A percentile compares a stretch with the other conserved stretches of the same genome.
Conservation (phyloP, 2,113 vertebrate species). For the Bos taurus region DNA sequence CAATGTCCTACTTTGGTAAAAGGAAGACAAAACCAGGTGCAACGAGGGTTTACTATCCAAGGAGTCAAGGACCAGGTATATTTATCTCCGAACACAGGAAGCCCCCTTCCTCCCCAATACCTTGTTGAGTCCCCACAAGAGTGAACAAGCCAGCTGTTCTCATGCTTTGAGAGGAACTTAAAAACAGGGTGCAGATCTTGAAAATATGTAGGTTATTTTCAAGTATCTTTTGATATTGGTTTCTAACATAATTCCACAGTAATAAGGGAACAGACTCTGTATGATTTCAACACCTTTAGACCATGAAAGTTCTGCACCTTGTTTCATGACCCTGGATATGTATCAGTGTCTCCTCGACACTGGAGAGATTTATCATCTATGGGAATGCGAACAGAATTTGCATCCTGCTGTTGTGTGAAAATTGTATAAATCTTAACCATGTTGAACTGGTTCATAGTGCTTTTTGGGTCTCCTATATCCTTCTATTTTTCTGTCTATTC, state of each 20-base stretch:
- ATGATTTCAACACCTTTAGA: not conserved
- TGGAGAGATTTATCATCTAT: not conserved
- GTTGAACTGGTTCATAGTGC: not conserved
- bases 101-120: not conserved
- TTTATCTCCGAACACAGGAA: not conserved
- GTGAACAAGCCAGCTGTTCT: not conserved
- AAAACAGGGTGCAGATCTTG: not conserved
- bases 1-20: not conserved
- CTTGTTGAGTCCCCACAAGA: not conserved
- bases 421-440: not conserved
- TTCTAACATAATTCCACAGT: not conserved
- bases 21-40: not conserved
- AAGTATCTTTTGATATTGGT: not conserved
- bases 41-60: not conserved
- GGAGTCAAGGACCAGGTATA: not conserved
- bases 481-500: not conserved
- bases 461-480: not conserved
- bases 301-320: not conserved
- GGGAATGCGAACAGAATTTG: not conserved
- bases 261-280: not conserved
- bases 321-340: not conserved
- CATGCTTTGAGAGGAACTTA: not conserved
- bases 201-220: not conserved
- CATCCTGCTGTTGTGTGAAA: not conserved
- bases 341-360: not conserved